A percentile compares a stretch with the other conserved stretches of the same genome.
These are phyloP conservation scores for Syrphus vitripennis DNA, from an alignment of 2,888 invertebrate species.

Conservation along the genomic window DNA sequence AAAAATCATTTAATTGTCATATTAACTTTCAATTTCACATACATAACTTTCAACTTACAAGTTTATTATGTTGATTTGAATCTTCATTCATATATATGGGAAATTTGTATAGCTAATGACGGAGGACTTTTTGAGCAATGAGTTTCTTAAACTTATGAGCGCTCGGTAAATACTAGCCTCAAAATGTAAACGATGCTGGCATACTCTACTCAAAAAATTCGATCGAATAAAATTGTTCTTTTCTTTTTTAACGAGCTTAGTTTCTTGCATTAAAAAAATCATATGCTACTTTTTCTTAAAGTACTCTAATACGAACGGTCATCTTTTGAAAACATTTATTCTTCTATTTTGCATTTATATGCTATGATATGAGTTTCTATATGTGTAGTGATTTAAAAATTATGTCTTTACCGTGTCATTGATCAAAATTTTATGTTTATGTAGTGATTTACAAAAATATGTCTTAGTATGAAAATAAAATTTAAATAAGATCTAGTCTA, in stretches of 20 bases:
- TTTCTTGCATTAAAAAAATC: background rate
- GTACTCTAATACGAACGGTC: background rate
- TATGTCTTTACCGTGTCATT: conserved; percentile 31
- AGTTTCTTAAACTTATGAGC: too few species aligned
- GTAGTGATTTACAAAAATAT: conserved; percentile 61
- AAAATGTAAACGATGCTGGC: too few species aligned
- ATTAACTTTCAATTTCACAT: too few species aligned
- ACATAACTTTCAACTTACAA: too few species aligned
- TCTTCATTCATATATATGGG: too few species aligned
- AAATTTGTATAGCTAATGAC: too few species aligned
- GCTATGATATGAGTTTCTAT: conserved; percentile 65
- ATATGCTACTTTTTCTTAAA: background rate
- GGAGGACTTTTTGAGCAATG: too few species aligned
- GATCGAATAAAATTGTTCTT: background rate
- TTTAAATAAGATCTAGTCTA: conserved; percentile 44
- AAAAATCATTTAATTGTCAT: too few species aligned
- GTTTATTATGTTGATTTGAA: too few species aligned
- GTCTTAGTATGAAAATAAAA: conserved; percentile 59
- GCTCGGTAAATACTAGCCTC: too few species aligned
- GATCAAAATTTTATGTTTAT: conserved; percentile 42
- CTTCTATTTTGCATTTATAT: conserved; percentile 25
- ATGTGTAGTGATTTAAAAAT: conserved; percentile 55
- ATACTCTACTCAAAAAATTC: background rate
- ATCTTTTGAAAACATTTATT: background rate
- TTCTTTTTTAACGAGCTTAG: background rate